Evolutionary conservation across 2,113 vertebrate genomes (phyloP), one percentile per base, ranked within the genome.

Genomic region (Delphinus delphis): DNA sequence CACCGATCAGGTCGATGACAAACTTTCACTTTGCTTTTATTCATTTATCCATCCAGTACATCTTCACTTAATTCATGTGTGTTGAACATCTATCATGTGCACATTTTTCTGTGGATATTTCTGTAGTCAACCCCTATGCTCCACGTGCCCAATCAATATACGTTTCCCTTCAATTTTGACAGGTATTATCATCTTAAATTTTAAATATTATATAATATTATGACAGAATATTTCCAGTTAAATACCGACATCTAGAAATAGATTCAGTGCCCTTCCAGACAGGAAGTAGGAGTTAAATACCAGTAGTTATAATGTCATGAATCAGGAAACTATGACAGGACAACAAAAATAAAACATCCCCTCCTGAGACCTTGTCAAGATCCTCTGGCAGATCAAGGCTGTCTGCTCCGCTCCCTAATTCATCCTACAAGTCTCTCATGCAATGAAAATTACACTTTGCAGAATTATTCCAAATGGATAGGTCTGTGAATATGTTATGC

Each of bases 181-280:
- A 71, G 41, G 36, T 7, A 74, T 20, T 65, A 33, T n/a, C 25
- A 79, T 84, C 63, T 84, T 55, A 83, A 87, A 65, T 86, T 97
- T 92, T 62, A 62, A 81, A 53, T 86, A 96, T 90, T 84, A 60
- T 73, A 71, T 26, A 90, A 23, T 84, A 68, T 76, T 74, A 74
- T 83, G 67, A 63, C 38, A 38, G 73, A 47, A 86, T 76, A 79
- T 33, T 92, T 97, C 65, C 38, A 93, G 47, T 87, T 95, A 95
- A 96, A 92, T 63, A 80, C 10, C 86, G 63, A 94, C 73, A 81
- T 89, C 82, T 95, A 86, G 68, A 97, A 96, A 94, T 84, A 97
- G 88, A 87, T 62, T 63, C 53, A 10, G 9, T 89, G 74, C 25
- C 80, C 76, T 77, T 92, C 68, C 58, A 83, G 74, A 67, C 53